These are phyloP conservation scores for Halisarca cf. caerulea DNA, from an alignment of 37 sponge, comb jelly and placozoan species.

Conservation along the genomic window DNA sequence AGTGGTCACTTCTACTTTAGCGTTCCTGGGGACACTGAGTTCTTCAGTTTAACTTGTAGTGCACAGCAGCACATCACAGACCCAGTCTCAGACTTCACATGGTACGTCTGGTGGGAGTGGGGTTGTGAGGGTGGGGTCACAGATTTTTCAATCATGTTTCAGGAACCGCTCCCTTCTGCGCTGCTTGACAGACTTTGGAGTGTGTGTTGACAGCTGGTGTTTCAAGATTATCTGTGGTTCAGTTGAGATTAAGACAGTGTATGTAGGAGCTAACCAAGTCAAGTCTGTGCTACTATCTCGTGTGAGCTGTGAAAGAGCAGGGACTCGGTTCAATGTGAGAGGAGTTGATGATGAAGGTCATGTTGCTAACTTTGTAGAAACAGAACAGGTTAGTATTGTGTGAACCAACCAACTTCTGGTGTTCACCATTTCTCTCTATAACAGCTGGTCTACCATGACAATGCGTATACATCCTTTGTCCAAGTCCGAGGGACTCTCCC, in stretches of 20 bases:
- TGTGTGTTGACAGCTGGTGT: conserved; percentile 69
- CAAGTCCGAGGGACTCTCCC: conserved; percentile 95
- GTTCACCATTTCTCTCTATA: neutral
- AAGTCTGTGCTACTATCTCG: conserved; percentile 79
- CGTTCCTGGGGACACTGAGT: conserved; percentile 39
- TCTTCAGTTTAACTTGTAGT: conserved; percentile 51
- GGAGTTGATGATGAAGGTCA: conserved; percentile 93
- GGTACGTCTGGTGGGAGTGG: conserved; percentile 38
- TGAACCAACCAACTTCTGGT: neutral
- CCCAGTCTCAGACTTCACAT: conserved; percentile 46
- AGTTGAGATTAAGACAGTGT: conserved; percentile 86
- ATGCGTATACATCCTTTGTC: conserved; percentile 73
- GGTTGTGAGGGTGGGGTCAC: too few species aligned
- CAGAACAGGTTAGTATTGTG: conserved; percentile 75
- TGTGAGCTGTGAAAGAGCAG: conserved; percentile 94
- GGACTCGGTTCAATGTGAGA: conserved; percentile 88
- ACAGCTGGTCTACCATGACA: conserved; percentile 25
- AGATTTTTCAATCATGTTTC: too few species aligned
- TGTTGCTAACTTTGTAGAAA: conserved; percentile 98
- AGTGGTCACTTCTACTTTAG: conserved; percentile 77
- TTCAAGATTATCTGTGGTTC: conserved; percentile 85
- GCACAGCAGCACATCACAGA: conserved; percentile 29
- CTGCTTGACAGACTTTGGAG: conserved; percentile 75
- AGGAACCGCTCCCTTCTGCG: conserved; percentile 82
- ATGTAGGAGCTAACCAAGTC: conserved; percentile 81